Conservation (phyloP, 2,888 invertebrate genomes). For the Netelia fuscicornis region DNA sequence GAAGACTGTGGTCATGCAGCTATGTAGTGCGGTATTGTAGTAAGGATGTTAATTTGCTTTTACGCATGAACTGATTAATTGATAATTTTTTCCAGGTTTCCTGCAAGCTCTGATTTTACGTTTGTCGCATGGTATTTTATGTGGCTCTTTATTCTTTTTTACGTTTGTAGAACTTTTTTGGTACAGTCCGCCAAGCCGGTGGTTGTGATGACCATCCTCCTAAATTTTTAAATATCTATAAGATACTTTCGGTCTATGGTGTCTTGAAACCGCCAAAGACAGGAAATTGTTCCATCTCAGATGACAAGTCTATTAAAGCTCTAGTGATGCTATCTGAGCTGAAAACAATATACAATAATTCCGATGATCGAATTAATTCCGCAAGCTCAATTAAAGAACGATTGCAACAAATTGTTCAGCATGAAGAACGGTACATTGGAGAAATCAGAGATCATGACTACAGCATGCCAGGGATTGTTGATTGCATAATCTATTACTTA, state of each 20-base stretch:
- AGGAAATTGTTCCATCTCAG: slow-evolving; percentile 40
- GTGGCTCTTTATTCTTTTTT: no score
- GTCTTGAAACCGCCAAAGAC: slow-evolving; percentile 42
- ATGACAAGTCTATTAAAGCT: slow-evolving; percentile 22
- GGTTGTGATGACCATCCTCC: not conserved
- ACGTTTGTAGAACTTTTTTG: no score
- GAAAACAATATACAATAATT: slow-evolving; percentile 26
- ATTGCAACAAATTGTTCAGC: slow-evolving; percentile 39
- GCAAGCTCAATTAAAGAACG: slow-evolving; percentile 45
- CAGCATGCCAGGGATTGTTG: slow-evolving; percentile 47
- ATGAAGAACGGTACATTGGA: slow-evolving; percentile 62
- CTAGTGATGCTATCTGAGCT: slow-evolving; percentile 41
- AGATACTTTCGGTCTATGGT: slow-evolving; percentile 48
- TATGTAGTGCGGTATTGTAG: no score
- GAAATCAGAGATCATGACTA: slow-evolving; percentile 62
- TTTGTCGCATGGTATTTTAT: no score
- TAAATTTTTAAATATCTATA: slow-evolving; percentile 46
- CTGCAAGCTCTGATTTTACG: no score
- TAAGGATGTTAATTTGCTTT: no score
- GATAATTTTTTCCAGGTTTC: no score
- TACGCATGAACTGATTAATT: no score
- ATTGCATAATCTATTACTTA: slow-evolving; percentile 64
- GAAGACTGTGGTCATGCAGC: no score
- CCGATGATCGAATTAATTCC: not conserved
- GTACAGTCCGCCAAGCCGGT: no score